Base-by-base conservation (phyloP, 2,797 vertebrate species). In the Alfaro cultratus region DNA sequence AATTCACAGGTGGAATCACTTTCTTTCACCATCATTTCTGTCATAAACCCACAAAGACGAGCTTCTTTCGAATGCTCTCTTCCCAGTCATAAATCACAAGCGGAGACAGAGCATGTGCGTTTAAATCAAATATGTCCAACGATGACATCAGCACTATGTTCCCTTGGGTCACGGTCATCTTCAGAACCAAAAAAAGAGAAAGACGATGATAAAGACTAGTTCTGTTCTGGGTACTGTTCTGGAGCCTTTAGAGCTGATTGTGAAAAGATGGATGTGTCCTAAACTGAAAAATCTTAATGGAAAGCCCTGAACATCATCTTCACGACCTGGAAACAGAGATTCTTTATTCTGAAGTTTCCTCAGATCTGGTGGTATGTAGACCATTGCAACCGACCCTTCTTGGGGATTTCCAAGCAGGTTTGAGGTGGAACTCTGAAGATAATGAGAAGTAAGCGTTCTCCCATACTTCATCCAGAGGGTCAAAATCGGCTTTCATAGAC, bases 221-320 rank as follows among this genome's bases (percentile, higher is more conserved):
- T 55, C 3, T 55, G 23, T 55, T 26, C 23, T 55, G 51, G 23
- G 23, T 55, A 55, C 51, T 11, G 53, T 55, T 55, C 3, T 55
- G 53, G 10, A 11, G 53, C 53, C 53, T n/a, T 55, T 11, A 55
- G 26, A 55, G 10, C 3, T n/a, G 26, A 55, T 55, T 55, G 53
- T 55, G 1, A 55, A 12, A 55, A n/a, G 9, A 55, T 55, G 51
- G 23, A 55, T 55, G 23, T 55, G 3, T 55, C 53, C 26, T 55
- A 55, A 55, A 55, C 53, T 55, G 51, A 55, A 55, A 55, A 26
- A 4, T n/a, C 26, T 11, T 55, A 55, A n/a, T 55, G 9, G 26
- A n/a, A 55, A 55, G 53, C 53, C 53, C 53, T 55, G 53, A 55
- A 55, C 53, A 55, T 55, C 53, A n/a, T 55, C 53, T 55, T 55